Base-by-base conservation (phyloP, 2,888 invertebrate species). In the Drosophila austrosaltans region DNA sequence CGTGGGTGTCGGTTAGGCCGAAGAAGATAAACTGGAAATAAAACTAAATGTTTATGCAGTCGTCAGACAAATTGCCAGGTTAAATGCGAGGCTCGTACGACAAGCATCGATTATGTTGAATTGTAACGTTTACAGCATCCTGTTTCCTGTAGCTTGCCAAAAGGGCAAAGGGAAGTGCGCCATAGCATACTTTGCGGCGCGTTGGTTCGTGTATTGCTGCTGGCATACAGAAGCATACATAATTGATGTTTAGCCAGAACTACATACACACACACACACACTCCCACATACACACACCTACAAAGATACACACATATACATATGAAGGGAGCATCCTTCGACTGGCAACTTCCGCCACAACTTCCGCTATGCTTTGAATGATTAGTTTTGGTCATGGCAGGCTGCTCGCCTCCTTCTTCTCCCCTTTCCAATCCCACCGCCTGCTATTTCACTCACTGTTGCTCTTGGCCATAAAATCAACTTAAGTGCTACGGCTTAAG, bases 91-190 rank as follows among this genome's bases (percentile, higher is more conserved):
- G 79, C 81, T 78, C 84, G 84, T 86, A 82, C 87, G 78, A 84
- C 85, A 82, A 82, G 87, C 83, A 86, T 86, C 88, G 88, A 88
- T 87, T 87, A 84, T 82, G 82, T 82, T 75, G 82, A 80, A 86
- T 80, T 83, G 77, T 81, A 83, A 75, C 80, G 78, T 80, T 87
- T 78, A 81, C 83, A 86, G 80, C 82, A 78, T 87, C 86, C 86
- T 74, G 88, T 87, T 86, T 86, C 83, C 85, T 81, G 72, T 75
- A 28, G 36, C 42, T 53, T 76, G 72, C 78, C 72, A 59, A 71
- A 81, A 69, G 69, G 85, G 75, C 82, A 76, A 81, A 69, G 69
- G 85, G 75, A 85, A 76, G 70, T 76, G 72, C 30, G 39, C 53
- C 72, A 10, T 85, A 78, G 87, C 79, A 83, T 87, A 85, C 79